Conservation (phyloP, 2,888 invertebrate species). For the Halocaridina rubra region DNA sequence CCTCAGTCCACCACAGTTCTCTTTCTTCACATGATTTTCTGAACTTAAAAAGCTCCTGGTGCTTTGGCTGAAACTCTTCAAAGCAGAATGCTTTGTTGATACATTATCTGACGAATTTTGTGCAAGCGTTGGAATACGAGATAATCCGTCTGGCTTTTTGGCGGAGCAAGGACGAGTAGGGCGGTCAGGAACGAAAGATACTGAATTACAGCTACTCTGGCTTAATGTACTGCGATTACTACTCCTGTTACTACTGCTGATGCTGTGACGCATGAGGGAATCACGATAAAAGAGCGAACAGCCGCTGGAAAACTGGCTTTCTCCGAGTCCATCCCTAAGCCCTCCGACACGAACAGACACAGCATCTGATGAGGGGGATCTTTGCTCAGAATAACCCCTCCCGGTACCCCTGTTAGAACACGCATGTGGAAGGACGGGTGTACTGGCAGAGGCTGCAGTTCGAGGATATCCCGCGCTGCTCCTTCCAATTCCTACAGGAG, state of each 20-base stretch:
- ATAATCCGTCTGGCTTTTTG: background rate
- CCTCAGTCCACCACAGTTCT: background rate
- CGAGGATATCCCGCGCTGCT: background rate
- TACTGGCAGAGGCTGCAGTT: background rate
- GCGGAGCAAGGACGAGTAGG: background rate
- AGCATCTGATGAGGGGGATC: background rate
- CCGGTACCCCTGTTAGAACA: background rate
- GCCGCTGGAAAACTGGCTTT: background rate
- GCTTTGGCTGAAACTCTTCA: constrained; percentile 3
- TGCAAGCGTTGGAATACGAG: too few relatives aligned
- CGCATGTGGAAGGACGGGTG: background rate
- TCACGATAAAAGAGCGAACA: background rate
- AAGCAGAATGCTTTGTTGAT: background rate
- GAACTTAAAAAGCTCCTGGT: background rate
- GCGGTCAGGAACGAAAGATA: background rate
- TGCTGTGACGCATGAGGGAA: background rate
- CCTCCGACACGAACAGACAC: constrained; percentile 10
- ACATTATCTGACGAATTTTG: background rate
- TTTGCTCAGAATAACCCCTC: background rate
- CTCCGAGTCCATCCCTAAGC: background rate
- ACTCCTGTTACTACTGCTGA: constrained; percentile 22
- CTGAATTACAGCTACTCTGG: constrained; percentile 25
- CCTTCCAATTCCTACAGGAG: background rate
- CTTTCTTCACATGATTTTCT: background rate
- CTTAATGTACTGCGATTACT: constrained; percentile 3